Evolutionary conservation across 2,888 invertebrate species (phyloP).

Genomic region (Halictus ligatus): DNA sequence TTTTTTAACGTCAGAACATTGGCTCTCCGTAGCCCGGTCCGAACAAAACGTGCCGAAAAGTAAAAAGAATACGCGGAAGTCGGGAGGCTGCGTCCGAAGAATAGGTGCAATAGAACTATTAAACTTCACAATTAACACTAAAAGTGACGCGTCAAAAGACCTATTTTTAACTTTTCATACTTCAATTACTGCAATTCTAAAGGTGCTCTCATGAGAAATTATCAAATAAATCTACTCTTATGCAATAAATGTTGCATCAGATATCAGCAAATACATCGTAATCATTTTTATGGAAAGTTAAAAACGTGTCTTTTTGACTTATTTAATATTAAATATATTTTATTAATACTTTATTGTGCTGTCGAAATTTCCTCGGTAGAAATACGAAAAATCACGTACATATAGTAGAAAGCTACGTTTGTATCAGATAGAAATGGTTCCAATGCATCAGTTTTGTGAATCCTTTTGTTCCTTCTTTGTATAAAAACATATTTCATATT

Average conservation of each 20-base stretch:
- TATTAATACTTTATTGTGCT: background rate
- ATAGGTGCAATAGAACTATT: background rate
- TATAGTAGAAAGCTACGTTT: background rate
- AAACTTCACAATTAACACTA: background rate
- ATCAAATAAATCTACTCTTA: background rate
- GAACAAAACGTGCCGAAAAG: background rate
- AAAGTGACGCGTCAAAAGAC: background rate
- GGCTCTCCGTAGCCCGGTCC: background rate
- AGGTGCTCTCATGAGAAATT: background rate
- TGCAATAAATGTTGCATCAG: background rate
- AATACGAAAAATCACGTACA: background rate
- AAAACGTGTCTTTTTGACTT: background rate
- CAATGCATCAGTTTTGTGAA: background rate
- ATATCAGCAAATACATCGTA: background rate
- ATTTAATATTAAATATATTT: background rate
- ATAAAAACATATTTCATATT: background rate
- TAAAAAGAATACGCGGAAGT: background rate
- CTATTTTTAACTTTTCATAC: background rate
- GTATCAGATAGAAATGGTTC: background rate
- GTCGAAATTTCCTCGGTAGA: background rate
- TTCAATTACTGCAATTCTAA: background rate
- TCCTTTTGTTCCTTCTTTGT: too few species aligned
- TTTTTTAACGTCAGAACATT: conserved; percentile 25
- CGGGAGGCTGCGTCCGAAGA: background rate
- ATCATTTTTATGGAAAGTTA: background rate